These are phyloP conservation scores for Anas flavirostris DNA, from an alignment of 2,797 vertebrate genomes.

Conservation along the genomic window DNA sequence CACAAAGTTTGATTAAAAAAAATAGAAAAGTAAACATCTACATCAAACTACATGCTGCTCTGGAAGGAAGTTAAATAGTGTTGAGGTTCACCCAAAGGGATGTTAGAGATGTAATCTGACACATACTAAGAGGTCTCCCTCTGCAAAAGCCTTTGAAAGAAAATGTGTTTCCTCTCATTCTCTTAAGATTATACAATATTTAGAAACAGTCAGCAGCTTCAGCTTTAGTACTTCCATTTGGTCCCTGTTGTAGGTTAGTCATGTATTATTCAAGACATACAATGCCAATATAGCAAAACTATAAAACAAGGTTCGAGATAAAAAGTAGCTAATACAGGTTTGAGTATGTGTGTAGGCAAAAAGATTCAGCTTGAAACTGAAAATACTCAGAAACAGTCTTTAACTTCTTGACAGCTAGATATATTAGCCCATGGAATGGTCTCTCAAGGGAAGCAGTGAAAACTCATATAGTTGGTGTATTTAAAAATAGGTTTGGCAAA, in stretches of 20 bases:
- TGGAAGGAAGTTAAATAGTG: slow-evolving; percentile 50
- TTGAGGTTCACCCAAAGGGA: slow-evolving; percentile 20
- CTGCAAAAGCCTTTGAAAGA: slow-evolving; percentile 44
- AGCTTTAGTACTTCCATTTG: slow-evolving; percentile 33
- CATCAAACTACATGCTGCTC: slow-evolving; percentile 6
- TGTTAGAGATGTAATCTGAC: slow-evolving; percentile 59
- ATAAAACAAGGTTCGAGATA: background rate
- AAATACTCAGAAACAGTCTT: slow-evolving; percentile 8
- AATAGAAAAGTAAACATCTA: background rate
- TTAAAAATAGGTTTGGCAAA: background rate
- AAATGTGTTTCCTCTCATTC: slow-evolving; percentile 70
- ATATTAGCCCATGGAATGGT: background rate
- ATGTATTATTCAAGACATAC: slow-evolving; percentile 22
- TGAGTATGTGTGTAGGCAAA: background rate
- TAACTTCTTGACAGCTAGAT: background rate
- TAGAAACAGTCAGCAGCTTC: slow-evolving; percentile 38
- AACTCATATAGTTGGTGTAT: background rate
- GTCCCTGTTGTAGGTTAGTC: background rate
- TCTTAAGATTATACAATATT: slow-evolving; percentile 51
- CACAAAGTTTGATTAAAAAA: background rate
- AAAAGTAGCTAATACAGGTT: background rate
- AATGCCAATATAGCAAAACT: background rate
- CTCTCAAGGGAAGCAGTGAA: background rate
- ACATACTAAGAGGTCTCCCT: background rate
- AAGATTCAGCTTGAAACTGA: background rate